A percentile compares a stretch with the other conserved stretches of the same genome.
phyloP scores from a whole-genome alignment of 1,140 invertebrate genomes.

The Lordiphosa stackelbergi region DNA sequence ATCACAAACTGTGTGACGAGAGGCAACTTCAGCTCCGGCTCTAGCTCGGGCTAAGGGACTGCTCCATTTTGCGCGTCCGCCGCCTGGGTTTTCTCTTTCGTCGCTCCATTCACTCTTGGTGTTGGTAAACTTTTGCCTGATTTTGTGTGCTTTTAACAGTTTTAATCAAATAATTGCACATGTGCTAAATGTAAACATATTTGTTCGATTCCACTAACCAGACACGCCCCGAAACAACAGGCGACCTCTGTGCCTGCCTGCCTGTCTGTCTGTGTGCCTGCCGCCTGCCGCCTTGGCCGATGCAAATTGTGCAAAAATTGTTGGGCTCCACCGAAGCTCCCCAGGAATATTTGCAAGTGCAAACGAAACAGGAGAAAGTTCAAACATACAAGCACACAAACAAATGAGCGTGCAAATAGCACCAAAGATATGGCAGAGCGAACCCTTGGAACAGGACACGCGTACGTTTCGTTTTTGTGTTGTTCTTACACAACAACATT shows the following conservation, averaged over 20 bases:
- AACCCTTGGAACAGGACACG: conserved; percentile 22
- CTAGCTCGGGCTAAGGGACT: conserved; percentile 25
- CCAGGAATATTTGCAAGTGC: conserved; percentile 76
- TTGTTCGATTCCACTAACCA: conserved; percentile 77
- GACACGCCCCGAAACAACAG: conserved; percentile 60
- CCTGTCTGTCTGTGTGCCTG: conserved; percentile 9
- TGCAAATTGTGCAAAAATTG: conserved; percentile 68
- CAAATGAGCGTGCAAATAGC: conserved; percentile 76
- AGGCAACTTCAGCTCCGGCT: conserved; percentile 15
- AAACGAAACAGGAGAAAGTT: conserved; percentile 77
- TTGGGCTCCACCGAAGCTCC: conserved; percentile 34
- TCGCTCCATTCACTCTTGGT: conserved; percentile 21
- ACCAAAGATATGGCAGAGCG: conserved; percentile 12
- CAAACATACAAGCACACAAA: conserved; percentile 77
- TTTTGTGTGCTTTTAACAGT: conserved; percentile 77
- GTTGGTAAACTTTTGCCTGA: conserved; percentile 76
- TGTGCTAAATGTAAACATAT: conserved; percentile 77
- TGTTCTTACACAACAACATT: conserved; percentile 37
- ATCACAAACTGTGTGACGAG: conserved; percentile 63
- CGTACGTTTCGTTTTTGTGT: conserved; percentile 30
- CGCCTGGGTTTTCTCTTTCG: conserved; percentile 15
- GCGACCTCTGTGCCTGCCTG: conserved; percentile 18
- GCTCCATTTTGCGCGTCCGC: conserved; percentile 65
- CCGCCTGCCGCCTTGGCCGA: conserved; percentile 16
- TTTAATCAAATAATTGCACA: conserved; percentile 77